phyloP scores from a whole-genome alignment of 2,113 vertebrate species.

The Nipponia nippon region DNA sequence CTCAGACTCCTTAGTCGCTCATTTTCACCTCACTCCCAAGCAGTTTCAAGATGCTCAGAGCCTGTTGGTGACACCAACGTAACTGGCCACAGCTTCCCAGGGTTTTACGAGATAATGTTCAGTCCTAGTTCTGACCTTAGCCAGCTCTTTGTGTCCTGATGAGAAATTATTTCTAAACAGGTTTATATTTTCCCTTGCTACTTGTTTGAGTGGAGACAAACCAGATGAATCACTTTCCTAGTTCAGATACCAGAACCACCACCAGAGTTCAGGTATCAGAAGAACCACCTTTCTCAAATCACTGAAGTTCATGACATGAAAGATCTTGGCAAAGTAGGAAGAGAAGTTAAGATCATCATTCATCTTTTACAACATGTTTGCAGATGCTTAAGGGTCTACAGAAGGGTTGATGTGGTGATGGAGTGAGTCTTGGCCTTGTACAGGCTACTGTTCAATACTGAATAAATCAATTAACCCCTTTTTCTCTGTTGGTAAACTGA shows the following conservation, averaged over 20 bases:
- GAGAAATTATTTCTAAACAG: constrained; percentile 1
- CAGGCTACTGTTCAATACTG: not conserved
- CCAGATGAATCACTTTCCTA: not conserved
- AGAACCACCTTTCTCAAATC: not conserved
- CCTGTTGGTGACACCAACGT: not conserved
- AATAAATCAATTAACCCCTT: not conserved
- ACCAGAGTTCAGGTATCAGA: too few species aligned
- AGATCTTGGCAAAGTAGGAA: not conserved
- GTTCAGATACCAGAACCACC: too few species aligned
- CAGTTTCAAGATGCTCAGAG: not conserved
- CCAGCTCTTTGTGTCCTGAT: not conserved
- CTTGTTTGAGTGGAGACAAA: not conserved
- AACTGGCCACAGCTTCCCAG: not conserved
- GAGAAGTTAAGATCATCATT: not conserved
- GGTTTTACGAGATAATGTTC: not conserved
- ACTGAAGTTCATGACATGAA: not conserved
- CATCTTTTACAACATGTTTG: not conserved
- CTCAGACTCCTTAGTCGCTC: not conserved
- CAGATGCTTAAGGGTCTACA: not conserved
- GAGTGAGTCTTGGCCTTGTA: not conserved
- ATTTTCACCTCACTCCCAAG: not conserved
- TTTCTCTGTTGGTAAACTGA: not conserved
- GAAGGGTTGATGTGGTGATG: not conserved
- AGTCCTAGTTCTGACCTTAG: not conserved
- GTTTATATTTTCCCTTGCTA: not conserved